Conservation (phyloP, 2,113 vertebrate genomes). For the Takifugu flavidus region DNA sequence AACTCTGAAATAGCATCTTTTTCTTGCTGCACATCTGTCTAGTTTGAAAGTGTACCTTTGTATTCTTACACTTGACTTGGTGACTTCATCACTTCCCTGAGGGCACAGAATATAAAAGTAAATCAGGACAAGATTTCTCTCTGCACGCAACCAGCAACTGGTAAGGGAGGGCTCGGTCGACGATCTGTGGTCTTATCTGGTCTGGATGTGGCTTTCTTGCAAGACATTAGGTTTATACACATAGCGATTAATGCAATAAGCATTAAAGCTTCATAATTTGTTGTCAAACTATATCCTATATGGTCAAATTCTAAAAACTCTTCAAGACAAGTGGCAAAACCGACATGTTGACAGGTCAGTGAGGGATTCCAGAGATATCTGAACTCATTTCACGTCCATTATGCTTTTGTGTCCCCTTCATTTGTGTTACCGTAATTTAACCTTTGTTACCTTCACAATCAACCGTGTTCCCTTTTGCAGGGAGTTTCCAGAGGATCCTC, state of each 20-base stretch:
- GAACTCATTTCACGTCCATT: too few species aligned
- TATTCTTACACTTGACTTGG: slow-evolving; percentile 71
- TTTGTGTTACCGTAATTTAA: too few species aligned
- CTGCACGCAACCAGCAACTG: slow-evolving; percentile 69
- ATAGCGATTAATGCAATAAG: too few species aligned
- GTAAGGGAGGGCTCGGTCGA: slow-evolving; percentile 34
- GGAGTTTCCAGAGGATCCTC: neutral
- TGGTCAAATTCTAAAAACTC: too few species aligned
- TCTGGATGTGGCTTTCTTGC: slow-evolving; percentile 3
- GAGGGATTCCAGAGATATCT: too few species aligned
- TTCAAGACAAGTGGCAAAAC: too few species aligned
- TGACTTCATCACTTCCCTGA: slow-evolving; percentile 65
- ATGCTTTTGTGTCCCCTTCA: too few species aligned
- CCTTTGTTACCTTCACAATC: too few species aligned
- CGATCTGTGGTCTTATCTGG: slow-evolving; percentile 37
- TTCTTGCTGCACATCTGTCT: slow-evolving; percentile 61
- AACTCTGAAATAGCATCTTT: slow-evolving; percentile 55
- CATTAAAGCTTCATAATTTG: too few species aligned
- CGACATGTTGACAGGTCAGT: too few species aligned
- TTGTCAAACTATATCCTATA: too few species aligned
- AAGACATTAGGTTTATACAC: slow-evolving; percentile 13
- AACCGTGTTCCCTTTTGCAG: too few species aligned
- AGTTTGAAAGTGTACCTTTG: slow-evolving; percentile 70
- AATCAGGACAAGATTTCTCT: slow-evolving; percentile 61
- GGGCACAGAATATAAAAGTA: slow-evolving; percentile 60